A percentile compares a stretch with the other conserved stretches of the same genome.
phyloP scores from a whole-genome alignment of 2,113 vertebrate genomes.

The Gallinago undulata region DNA sequence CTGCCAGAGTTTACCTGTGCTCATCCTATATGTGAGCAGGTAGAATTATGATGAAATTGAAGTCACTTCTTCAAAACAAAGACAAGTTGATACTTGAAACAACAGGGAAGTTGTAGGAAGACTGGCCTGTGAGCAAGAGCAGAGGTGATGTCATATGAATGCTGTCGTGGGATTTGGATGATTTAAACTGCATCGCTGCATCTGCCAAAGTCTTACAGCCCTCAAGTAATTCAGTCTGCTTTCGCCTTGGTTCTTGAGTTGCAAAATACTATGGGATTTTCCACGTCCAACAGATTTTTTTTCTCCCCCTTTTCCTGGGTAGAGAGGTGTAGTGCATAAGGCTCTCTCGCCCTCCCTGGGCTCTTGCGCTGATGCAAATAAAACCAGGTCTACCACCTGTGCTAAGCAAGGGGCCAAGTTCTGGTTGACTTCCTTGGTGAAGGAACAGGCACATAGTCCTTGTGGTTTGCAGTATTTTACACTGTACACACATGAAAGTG shows the following conservation, averaged over 20 bases:
- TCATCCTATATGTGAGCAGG: not conserved
- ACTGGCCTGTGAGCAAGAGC: not conserved
- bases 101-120: not conserved
- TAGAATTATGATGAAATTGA: not conserved
- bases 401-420: not conserved
- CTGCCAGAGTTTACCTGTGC: not conserved
- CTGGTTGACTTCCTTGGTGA: not conserved
- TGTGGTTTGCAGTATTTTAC: not conserved
- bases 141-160: not conserved
- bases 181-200: not conserved
- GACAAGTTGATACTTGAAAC: not conserved
- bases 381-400: not conserved
- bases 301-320: not conserved
- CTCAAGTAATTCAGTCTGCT: not conserved
- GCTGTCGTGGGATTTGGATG: not conserved
- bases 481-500: not conserved
- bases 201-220: not conserved
- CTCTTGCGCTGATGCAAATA: not conserved
- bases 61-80: not conserved
- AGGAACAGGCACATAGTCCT: not conserved
- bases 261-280: not conserved
- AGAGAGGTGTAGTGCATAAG: not conserved
- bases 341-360: not conserved
- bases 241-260: not conserved
- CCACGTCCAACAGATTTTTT: not conserved